Evolutionary conservation across 2,113 vertebrate species (phyloP), one percentile per base, ranked within the genome.

Genomic region (Notarius lentiginosus): DNA sequence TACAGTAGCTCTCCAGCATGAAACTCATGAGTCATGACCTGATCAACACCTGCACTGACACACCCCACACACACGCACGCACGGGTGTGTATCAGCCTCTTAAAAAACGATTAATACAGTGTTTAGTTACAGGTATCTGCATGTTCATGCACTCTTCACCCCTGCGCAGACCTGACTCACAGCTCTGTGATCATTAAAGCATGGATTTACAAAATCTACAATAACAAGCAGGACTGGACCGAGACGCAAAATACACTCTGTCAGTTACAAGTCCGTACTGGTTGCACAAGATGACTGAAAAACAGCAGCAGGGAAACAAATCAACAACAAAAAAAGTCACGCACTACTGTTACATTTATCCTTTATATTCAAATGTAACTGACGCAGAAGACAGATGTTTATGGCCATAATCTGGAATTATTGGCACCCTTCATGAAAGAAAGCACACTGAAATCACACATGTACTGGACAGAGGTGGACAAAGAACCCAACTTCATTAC

Each of bases 41-140:
- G 70, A 79, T 56, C 60, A 56, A 47, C 68, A 79, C 86, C 66
- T 76, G 75, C 47, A 24, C 30, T 58, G 72, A 61, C n/a, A 65
- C 81, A 68, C 68, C 60, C 27, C 73, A n/a, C 22, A 76, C 8
- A 10, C 18, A 47, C 70, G 9, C 70, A 73, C 70, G 49, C 34
- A 73, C 70, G 22, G 30, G 27, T 34, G 66, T 30, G 66, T 70
- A 34, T 72, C 2, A 72, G 30, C 15, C 17, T 66, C 65, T 73
- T 41, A 63, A 92, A 91, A 92, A 91, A 89, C 87, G 84, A 90
- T 89, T 89, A 90, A 81, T 60, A n/a, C 60, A 66, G 83, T 55
- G 68, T 73, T 88, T 85, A 86, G 27, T 82, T 66, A 80, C 72
- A 77, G 63, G 66, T 76, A 79, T 63, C 68, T 49, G 83, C 77